Percentiles rank a stretch among this genome's conserved stretches.
Conservation (phyloP, 2,797 vertebrate species). For the Crenichthys baileyi region DNA sequence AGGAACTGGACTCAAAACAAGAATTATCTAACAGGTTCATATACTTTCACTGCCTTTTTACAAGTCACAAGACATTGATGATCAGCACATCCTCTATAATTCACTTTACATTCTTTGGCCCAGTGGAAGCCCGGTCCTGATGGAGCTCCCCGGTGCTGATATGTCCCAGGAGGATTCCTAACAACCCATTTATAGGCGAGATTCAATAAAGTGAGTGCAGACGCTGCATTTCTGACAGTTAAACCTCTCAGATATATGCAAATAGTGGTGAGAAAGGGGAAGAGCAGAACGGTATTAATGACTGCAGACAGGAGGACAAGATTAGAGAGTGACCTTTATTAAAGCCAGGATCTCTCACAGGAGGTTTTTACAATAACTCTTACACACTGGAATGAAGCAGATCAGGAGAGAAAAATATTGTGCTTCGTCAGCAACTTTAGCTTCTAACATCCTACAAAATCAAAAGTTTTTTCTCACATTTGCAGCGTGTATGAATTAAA, state of each 20-base stretch:
- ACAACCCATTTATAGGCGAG: slow-evolving; percentile 60
- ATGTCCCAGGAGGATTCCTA: slow-evolving; percentile 54
- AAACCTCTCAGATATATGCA: slow-evolving; percentile 49
- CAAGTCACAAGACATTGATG: slow-evolving; percentile 19
- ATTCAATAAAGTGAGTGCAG: slow-evolving; percentile 62
- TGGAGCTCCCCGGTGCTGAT: slow-evolving; percentile 22
- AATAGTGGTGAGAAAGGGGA: slow-evolving; percentile 47
- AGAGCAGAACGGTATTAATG: slow-evolving; percentile 8
- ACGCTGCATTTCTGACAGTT: slow-evolving; percentile 52
- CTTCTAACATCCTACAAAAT: not conserved
- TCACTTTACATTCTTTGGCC: slow-evolving; percentile 21
- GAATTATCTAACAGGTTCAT: not conserved
- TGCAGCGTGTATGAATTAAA: too few species aligned
- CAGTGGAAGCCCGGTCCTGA: slow-evolving; percentile 7
- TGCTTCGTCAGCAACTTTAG: not conserved
- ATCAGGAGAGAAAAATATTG: not conserved
- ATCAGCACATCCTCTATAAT: slow-evolving; percentile 33
- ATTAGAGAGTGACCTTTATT: slow-evolving; percentile 22
- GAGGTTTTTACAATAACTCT: not conserved
- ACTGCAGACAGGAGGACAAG: slow-evolving; percentile 41
- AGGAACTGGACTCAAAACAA: not conserved
- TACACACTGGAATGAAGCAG: not conserved
- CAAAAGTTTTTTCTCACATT: too few species aligned
- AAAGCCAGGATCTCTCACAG: slow-evolving; percentile 1
- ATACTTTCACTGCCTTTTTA: slow-evolving; percentile 9